Evolutionary conservation across 2,797 vertebrate genomes (phyloP).

Genomic region (Manis crassicaudata): DNA sequence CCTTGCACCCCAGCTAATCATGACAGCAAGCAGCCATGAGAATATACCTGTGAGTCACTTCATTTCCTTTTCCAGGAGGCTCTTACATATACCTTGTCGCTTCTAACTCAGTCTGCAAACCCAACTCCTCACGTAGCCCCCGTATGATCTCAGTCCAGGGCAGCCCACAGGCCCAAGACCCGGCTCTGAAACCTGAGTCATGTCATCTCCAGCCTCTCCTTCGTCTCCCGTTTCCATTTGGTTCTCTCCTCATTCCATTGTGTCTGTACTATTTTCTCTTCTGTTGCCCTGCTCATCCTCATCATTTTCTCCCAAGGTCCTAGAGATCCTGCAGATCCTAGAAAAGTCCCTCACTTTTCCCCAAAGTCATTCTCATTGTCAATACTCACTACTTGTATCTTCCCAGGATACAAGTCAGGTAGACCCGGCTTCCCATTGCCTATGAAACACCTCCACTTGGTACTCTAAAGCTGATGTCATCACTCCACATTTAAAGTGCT

Average conservation of each 20-base stretch:
- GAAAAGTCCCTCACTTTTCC: neutral
- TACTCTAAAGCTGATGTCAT: neutral
- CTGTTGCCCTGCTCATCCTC: accelerated
- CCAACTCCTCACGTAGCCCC: neutral
- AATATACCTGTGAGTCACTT: neutral
- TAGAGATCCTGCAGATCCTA: neutral
- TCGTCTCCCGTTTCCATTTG: neutral
- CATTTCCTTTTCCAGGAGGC: neutral
- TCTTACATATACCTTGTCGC: neutral
- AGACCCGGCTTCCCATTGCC: neutral
- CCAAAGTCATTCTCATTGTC: neutral
- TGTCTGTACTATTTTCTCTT: neutral
- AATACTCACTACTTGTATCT: neutral
- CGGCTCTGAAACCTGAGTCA: neutral
- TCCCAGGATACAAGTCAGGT: neutral
- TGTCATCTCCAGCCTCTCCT: neutral
- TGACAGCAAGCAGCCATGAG: neutral
- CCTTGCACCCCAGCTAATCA: neutral
- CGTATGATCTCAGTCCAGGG: neutral
- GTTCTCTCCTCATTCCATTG: neutral
- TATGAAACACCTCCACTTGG: accelerated
- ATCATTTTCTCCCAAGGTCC: neutral
- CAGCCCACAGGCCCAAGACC: accelerated
- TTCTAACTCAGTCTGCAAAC: neutral
- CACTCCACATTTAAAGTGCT: neutral